A percentile compares a stretch with the other conserved stretches of the same genome.
Evolutionary conservation across 2,888 invertebrate species (phyloP).

Genomic region (Agrilus biguttatus): DNA sequence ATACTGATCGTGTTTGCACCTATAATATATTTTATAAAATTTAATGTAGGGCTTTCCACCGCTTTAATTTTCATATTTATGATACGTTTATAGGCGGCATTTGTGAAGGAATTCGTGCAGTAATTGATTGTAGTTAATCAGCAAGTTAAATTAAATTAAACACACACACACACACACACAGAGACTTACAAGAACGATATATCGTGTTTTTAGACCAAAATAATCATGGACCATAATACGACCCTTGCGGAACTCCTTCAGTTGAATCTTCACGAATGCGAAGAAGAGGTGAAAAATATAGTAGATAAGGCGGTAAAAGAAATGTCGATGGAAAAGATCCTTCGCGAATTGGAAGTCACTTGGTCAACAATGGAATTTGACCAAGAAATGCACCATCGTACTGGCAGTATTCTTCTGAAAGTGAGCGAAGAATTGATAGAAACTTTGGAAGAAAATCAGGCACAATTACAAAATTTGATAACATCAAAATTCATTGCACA

Average conservation of each 20-base stretch:
- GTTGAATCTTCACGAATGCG: constrained; percentile 88
- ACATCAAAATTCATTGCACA: constrained; percentile 95
- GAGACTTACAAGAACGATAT: too few relatives aligned
- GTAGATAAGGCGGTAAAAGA: constrained; percentile 97
- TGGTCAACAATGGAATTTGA: constrained; percentile 92
- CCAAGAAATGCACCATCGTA: constrained; percentile 75
- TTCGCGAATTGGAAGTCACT: constrained; percentile 77
- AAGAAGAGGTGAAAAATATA: constrained; percentile 93
- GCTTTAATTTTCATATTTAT: too few relatives aligned
- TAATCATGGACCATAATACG: constrained; percentile 86
- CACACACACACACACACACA: too few relatives aligned
- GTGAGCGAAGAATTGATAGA: constrained; percentile 94
- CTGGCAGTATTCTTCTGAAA: constrained; percentile 70
- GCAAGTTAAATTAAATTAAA: too few relatives aligned
- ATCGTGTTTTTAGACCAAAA: constrained; percentile 54
- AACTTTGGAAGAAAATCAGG: constrained; percentile 95
- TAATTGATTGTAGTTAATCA: too few relatives aligned
- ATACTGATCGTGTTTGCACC: too few relatives aligned
- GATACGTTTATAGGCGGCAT: too few relatives aligned
- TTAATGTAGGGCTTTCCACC: too few relatives aligned
- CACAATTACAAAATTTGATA: constrained; percentile 88
- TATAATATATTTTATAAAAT: too few relatives aligned
- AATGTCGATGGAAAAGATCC: constrained; percentile 94
- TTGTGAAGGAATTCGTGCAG: too few relatives aligned
- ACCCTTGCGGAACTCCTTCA: constrained; percentile 84